phyloP scores from a whole-genome alignment of 2,113 vertebrate genomes.

The Megaleporinus macrocephalus region DNA sequence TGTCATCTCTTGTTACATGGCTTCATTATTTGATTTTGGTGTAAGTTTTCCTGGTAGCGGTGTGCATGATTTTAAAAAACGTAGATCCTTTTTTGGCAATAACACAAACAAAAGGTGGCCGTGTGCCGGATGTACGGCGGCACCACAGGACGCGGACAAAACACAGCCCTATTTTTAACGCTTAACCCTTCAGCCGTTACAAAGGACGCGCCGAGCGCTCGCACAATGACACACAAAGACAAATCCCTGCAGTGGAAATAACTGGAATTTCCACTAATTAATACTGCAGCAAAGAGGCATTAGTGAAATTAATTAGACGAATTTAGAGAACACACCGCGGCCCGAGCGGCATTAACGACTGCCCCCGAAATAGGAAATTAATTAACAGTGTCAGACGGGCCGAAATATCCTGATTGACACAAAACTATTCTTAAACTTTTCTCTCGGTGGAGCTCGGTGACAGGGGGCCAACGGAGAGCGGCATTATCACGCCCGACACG shows the following conservation, averaged over 20 bases:
- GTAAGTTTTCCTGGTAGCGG: too few species aligned
- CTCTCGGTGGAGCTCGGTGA: background rate
- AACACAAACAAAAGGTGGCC: too few species aligned
- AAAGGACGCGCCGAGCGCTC: background rate
- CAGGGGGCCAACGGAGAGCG: background rate
- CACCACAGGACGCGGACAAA: background rate
- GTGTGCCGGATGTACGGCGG: too few species aligned
- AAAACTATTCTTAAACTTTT: conserved; percentile 44
- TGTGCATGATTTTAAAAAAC: too few species aligned
- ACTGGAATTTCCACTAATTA: conserved; percentile 37
- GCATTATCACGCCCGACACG: background rate
- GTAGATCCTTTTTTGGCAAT: too few species aligned
- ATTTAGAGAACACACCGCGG: conserved; percentile 27
- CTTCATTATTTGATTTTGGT: too few species aligned
- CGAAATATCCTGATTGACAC: conserved; percentile 50
- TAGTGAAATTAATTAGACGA: conserved; percentile 46
- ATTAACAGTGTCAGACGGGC: conserved; percentile 42
- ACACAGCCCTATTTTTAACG: background rate
- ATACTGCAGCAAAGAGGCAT: conserved; percentile 25
- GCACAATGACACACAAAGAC: background rate
- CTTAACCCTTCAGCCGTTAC: background rate
- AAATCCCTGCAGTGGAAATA: conserved; percentile 50
- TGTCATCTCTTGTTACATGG: too few species aligned
- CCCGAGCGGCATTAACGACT: conserved; percentile 39
- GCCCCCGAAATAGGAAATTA: conserved; percentile 49